phyloP scores from a whole-genome alignment of 2,113 vertebrate species.

The Ailurus styani region DNA sequence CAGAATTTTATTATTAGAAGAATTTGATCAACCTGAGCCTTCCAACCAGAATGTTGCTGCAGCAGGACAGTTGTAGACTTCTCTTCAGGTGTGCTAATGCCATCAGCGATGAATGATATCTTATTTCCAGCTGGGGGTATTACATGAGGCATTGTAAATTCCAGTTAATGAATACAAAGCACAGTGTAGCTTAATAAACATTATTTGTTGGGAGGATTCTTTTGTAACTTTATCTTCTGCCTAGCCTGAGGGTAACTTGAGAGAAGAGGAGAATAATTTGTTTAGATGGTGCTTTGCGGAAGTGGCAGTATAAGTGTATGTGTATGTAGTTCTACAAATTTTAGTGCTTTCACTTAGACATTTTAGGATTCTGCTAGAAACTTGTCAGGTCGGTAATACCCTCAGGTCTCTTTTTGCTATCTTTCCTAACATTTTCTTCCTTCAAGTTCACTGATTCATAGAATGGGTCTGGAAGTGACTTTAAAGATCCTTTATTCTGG shows the following conservation, averaged over 20 bases:
- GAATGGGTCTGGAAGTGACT: constrained; percentile 12
- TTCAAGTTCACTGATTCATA: constrained; percentile 23
- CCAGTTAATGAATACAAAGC: background rate
- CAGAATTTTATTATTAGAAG: constrained; percentile 26
- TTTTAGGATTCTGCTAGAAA: constrained; percentile 17
- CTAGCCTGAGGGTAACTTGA: background rate
- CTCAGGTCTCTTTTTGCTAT: background rate
- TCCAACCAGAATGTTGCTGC: background rate
- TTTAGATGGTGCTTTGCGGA: background rate
- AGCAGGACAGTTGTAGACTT: background rate
- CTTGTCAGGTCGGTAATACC: background rate
- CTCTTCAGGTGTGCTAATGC: background rate
- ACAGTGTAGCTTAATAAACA: background rate
- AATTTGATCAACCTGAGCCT: background rate
- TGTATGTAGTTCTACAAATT: background rate
- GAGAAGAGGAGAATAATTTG: background rate
- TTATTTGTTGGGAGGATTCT: background rate
- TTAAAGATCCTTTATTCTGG: constrained; percentile 46
- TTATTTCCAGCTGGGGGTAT: background rate
- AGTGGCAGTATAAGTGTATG: background rate
- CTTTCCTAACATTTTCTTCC: constrained; percentile 29
- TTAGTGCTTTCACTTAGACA: background rate
- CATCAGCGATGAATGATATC: background rate
- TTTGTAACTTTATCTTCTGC: background rate
- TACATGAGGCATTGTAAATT: background rate